Base-by-base conservation (phyloP, 35 echinoderm and acorn worm genomes). In the Eucidaris tribuloides region DNA sequence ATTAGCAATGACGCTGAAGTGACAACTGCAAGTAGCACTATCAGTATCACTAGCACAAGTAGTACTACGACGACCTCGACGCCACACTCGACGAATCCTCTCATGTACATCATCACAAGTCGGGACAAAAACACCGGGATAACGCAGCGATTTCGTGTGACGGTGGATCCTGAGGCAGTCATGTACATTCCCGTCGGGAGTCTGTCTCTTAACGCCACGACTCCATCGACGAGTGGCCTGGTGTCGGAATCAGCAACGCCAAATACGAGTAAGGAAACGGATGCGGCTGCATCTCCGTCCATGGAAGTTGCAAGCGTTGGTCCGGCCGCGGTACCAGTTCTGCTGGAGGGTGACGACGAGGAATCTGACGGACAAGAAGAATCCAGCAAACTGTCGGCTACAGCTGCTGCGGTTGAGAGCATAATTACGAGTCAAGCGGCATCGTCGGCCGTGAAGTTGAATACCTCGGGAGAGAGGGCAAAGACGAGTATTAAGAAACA, bases 71-170 rank as follows among this genome's bases (percentile, higher is more conserved):
- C 30, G 28, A 32, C 32, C 13, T 24, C 1, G 13, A n/a, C 11
- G 1, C 68, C 34, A 18, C 68, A 74, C 11, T 36, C 68, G 11
- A 5, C 68, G 14, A 74, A 85, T 37, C 85, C 77, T 11, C 42
- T 88, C 38, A 79, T 81, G 38, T 88, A 88, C 85, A 81, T 88
- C 38, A 79, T 88, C 2, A 88, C 85, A 3, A 88, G 85, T 44
- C 76, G 85, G 5, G 85, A 88, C 85, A 79, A 79, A 49, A 88
- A 56, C 23, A 88, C 85, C 1, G 85, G 83, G 27, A 50, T 65
- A 17, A 83, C 60, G 15, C 85, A 88, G 15, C 32, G 77, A 54
- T 88, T 88, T 36, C 58, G 85, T 3, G 76, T 88, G 15, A 88
- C 85, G 4, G 85, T 88, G 6, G 85, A 88, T 81, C 50, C 85